Evolutionary conservation across 2,797 vertebrate species (phyloP).

Genomic region (Sebastes kiyomatsui): DNA sequence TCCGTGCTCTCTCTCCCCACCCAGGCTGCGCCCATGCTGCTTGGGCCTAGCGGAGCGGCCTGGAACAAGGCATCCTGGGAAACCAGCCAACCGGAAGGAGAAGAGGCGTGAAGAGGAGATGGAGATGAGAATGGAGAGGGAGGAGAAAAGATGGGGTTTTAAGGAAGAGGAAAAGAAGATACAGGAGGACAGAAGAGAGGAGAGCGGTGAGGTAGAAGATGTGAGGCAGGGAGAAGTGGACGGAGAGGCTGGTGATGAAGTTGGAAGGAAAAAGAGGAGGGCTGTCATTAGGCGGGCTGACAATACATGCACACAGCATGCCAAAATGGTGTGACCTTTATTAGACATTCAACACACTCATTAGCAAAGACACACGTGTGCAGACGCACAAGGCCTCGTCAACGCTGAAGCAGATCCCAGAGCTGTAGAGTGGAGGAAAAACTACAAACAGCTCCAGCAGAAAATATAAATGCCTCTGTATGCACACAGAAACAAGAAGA

Average conservation of each 20-base stretch:
- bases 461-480: constrained; percentile 2
- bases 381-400: constrained; percentile 36
- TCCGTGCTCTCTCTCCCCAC: constrained; percentile 90
- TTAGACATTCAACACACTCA: constrained; percentile 43
- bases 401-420: constrained; percentile 13
- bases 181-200: constrained; percentile 6
- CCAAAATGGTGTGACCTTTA: constrained; percentile 61
- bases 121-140: constrained; percentile 9
- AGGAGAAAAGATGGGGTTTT: constrained; percentile 14
- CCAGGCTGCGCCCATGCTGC: constrained; percentile 96
- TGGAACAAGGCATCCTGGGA: constrained; percentile 89
- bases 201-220: constrained; percentile 10
- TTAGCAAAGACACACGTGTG: constrained; percentile 48
- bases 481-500: constrained; percentile 25
- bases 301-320: constrained; percentile 26
- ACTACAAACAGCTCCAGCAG: constrained; percentile 40
- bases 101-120: constrained; percentile 35
- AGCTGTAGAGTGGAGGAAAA: constrained; percentile 25
- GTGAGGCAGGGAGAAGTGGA: constrained; percentile 17
- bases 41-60: constrained; percentile 90
- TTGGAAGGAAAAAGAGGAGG: constrained; percentile 21
- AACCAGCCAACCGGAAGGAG: constrained; percentile 67
- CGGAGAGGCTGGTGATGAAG: constrained; percentile 39
- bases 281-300: constrained; percentile 27
- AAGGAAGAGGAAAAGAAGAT: neutral